A percentile compares a stretch with the other conserved stretches of the same genome.
Evolutionary conservation across 2,888 invertebrate species (phyloP).

Genomic region (Trachelus tabidus): DNA sequence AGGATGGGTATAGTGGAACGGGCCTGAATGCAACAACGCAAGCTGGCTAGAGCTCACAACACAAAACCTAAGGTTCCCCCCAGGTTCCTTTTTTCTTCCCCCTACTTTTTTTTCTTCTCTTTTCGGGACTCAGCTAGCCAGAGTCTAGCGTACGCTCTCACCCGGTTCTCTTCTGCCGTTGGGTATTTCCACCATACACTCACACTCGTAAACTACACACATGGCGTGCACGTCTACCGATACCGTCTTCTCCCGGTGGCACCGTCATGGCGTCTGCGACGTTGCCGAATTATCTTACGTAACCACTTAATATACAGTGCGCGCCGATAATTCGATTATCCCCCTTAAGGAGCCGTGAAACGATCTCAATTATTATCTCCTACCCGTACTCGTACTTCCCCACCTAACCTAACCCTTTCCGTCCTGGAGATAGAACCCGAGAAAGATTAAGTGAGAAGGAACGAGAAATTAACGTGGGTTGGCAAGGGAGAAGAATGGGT

Average conservation of each 20-base stretch:
- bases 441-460: neutral
- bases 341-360: slow-evolving; percentile 6
- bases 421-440: neutral
- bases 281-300: slow-evolving; percentile 62
- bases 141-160: slow-evolving; percentile 42
- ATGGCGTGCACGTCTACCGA: neutral
- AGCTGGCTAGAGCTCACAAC: slow-evolving; percentile 45
- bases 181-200: slow-evolving; percentile 51
- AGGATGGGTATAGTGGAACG: slow-evolving; percentile 32
- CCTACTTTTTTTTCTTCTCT: slow-evolving; percentile 31
- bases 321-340: slow-evolving; percentile 45
- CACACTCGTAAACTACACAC: slow-evolving; percentile 28
- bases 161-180: slow-evolving; percentile 26
- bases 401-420: neutral
- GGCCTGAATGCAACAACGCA: slow-evolving; percentile 35
- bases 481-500: neutral
- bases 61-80: slow-evolving; percentile 47
- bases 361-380: neutral
- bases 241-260: slow-evolving; percentile 23
- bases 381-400: neutral
- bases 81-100: slow-evolving; percentile 10
- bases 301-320: slow-evolving; percentile 45
- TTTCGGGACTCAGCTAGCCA: slow-evolving; percentile 41
- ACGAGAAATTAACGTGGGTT: neutral
- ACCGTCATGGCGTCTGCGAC: slow-evolving; percentile 51